A percentile compares a stretch with the other conserved stretches of the same genome.
Evolutionary conservation across 2,797 vertebrate species (phyloP).

Genomic region (Chelon labrosus): DNA sequence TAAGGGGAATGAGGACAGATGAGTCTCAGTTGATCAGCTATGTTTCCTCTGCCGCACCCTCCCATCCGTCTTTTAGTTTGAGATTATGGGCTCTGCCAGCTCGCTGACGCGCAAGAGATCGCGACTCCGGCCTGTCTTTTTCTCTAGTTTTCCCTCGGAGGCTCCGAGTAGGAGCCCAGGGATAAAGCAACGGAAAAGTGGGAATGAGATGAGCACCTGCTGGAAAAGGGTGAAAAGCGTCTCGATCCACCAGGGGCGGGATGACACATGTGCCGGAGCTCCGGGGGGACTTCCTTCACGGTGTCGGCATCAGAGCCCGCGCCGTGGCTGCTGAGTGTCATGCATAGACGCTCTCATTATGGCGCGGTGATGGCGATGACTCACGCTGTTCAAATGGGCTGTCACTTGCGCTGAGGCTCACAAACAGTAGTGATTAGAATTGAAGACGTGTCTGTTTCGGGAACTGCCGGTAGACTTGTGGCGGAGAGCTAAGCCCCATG

Average conservation of each 20-base stretch:
- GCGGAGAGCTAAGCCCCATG: constrained; percentile 13
- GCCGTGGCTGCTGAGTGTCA: constrained; percentile 16
- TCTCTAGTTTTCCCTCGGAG: constrained; percentile 4
- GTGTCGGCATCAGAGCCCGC: constrained; percentile 16
- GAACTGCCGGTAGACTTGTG: constrained; percentile 18
- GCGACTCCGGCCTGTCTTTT: constrained; percentile 12
- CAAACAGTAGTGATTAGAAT: constrained; percentile 64
- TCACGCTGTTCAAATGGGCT: constrained; percentile 55
- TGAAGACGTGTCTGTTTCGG: constrained; percentile 39
- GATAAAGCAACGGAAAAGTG: constrained; percentile 19
- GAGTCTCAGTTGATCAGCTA: constrained; percentile 25
- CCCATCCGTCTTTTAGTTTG: constrained; percentile 15
- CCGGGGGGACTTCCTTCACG: constrained; percentile 5
- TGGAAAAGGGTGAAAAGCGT: constrained; percentile 38
- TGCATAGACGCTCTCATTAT: constrained; percentile 40
- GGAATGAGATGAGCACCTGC: constrained; percentile 28
- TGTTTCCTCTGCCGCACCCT: not conserved
- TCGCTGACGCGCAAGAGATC: constrained; percentile 43
- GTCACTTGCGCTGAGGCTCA: constrained; percentile 50
- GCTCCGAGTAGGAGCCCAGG: not conserved
- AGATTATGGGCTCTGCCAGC: constrained; percentile 34
- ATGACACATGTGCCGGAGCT: constrained; percentile 21
- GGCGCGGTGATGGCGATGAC: constrained; percentile 48
- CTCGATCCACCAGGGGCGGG: not conserved
- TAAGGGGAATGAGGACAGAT: constrained; percentile 35